A percentile compares a stretch with the other conserved stretches of the same genome.
Evolutionary conservation across 2,113 vertebrate genomes (phyloP).

Genomic region (Naja naja): DNA sequence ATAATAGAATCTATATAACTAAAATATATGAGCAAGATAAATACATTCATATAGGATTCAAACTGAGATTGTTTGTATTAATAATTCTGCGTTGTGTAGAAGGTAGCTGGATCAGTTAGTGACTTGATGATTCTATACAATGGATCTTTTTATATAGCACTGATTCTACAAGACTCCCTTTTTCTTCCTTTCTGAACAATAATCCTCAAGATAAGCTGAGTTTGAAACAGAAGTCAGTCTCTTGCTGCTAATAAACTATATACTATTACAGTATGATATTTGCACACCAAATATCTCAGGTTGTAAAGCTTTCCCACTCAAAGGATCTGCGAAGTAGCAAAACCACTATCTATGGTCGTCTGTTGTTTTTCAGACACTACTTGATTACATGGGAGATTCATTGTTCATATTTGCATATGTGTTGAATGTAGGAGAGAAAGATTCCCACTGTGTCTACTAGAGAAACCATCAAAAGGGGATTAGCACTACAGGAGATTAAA

Average conservation of each 20-base stretch:
- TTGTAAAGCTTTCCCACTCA: background rate
- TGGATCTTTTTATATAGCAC: background rate
- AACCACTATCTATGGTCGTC: background rate
- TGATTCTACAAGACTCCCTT: background rate
- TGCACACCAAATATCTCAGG: background rate
- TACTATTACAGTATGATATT: background rate
- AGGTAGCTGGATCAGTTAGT: background rate
- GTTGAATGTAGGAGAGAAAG: background rate
- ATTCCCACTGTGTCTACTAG: background rate
- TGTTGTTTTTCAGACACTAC: background rate
- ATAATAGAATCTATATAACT: background rate
- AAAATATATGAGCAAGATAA: background rate
- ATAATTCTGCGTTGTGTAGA: background rate
- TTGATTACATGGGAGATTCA: background rate
- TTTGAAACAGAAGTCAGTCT: background rate
- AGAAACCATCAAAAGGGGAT: no score
- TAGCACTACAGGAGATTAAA: background rate
- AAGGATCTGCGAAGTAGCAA: background rate
- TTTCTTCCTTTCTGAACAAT: background rate
- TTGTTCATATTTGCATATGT: background rate
- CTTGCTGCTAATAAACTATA: background rate
- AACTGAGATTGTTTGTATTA: background rate
- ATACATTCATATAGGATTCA: background rate
- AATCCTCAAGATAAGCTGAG: background rate
- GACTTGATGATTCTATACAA: background rate